Evolutionary conservation across 2,888 invertebrate species (phyloP).

Genomic region (Cantharis rustica): DNA sequence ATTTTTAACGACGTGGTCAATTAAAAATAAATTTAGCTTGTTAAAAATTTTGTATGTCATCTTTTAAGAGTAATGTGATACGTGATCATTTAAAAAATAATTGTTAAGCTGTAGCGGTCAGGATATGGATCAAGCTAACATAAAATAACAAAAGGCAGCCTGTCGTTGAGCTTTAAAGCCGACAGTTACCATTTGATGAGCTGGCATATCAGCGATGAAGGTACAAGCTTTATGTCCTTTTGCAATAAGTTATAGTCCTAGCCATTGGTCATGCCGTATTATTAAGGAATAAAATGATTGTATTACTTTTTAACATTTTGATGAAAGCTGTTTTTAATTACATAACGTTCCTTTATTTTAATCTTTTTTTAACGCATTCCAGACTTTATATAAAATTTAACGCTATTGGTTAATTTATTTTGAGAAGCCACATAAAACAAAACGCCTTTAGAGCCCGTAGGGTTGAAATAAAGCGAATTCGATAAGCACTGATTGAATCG

Average conservation of each 20-base stretch:
- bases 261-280: conserved; percentile 22
- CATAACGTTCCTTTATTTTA: background rate
- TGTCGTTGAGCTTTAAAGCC: conserved; percentile 23
- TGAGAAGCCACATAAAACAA: conserved; percentile 22
- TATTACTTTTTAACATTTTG: background rate
- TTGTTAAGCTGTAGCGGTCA: conserved; percentile 31
- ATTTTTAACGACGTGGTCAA: background rate
- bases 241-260: conserved; percentile 37
- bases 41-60: background rate
- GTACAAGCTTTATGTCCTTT: conserved; percentile 32
- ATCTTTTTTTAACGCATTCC: conserved; percentile 4
- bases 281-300: background rate
- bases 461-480: conserved; percentile 18
- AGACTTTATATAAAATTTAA: conserved; percentile 11
- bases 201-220: conserved; percentile 36
- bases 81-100: conserved; percentile 35
- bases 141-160: conserved; percentile 34
- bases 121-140: conserved; percentile 34
- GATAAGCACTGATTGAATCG: conserved; percentile 24
- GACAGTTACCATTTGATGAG: conserved; percentile 37
- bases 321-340: background rate
- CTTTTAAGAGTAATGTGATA: conserved; percentile 4
- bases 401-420: conserved; percentile 17
- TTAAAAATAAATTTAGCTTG: background rate
- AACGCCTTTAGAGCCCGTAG: conserved; percentile 14